phyloP scores from a whole-genome alignment of 2,888 invertebrate genomes.

The Trichopria drosophilae region DNA sequence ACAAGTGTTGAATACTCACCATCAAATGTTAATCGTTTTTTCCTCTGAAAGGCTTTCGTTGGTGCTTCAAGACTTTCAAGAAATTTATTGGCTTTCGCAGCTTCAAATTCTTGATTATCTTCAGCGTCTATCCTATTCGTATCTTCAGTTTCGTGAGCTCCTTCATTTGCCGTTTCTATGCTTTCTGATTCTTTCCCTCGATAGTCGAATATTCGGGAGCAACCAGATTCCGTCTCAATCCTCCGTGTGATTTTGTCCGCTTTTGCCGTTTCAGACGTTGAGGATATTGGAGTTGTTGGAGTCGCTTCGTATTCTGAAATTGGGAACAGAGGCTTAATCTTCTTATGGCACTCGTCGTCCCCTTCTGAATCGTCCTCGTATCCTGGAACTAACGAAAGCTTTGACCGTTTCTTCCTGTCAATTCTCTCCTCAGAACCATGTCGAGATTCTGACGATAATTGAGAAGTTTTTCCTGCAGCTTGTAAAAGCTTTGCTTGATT shows the following conservation, averaged over 20 bases:
- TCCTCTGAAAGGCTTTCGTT: constrained; percentile 62
- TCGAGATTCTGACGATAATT: not conserved
- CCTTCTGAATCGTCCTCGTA: constrained; percentile 63
- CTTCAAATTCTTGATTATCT: constrained; percentile 33
- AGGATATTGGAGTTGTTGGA: not conserved
- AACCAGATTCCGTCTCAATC: constrained; percentile 40
- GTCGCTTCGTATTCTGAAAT: constrained; percentile 50
- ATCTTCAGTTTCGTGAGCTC: constrained; percentile 22
- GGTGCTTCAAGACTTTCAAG: constrained; percentile 50
- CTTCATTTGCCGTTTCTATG: constrained; percentile 25
- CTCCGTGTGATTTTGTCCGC: constrained; percentile 31
- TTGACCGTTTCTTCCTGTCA: constrained; percentile 36
- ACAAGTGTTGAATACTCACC: constrained; percentile 35
- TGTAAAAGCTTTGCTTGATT: constrained; percentile 58
- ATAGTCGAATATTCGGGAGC: constrained; percentile 43
- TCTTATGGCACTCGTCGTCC: constrained; percentile 52
- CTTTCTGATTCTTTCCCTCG: constrained; percentile 27
- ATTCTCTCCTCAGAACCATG: constrained; percentile 8
- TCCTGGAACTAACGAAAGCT: constrained; percentile 61
- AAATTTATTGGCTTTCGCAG: constrained; percentile 47
- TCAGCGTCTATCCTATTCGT: constrained; percentile 24
- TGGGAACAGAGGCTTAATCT: constrained; percentile 59
- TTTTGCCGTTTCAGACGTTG: constrained; percentile 25
- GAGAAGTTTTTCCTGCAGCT: constrained; percentile 35
- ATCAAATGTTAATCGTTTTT: constrained; percentile 61